Evolutionary conservation across 2,113 vertebrate genomes (phyloP), one percentile per base, ranked within the genome.

Genomic region (Gorsachius goisagi): DNA sequence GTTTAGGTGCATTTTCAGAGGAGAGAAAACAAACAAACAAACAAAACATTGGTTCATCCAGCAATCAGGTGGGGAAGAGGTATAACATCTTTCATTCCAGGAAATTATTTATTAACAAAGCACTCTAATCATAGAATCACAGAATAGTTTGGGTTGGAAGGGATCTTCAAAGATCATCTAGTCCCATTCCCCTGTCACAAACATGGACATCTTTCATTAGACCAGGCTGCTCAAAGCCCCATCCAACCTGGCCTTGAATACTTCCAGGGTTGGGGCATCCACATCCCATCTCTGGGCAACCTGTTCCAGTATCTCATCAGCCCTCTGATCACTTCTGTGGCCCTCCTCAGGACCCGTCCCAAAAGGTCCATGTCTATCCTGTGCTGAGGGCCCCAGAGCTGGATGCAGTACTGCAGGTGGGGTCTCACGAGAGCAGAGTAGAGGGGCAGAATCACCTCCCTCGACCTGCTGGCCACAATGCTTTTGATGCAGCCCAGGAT

Each of bases 391-490:
- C 5, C 6, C 58, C 26, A 62, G 15, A 66, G 4, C 27, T 6
- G 4, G 9, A 44, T 1, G 0, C 17, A 63, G 12, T 19, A 62
- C 33, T 87, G 19, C 14, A 76, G 6, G 33, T 53, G 8, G 6
- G 3, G 18, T 28, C 45, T 52, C 12, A 35, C 2, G 0, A 19
- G 19, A 56, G 37, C 2, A 1, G 23, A 53, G 27, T 1, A 35
- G 11, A 52, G 4, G 9, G 5, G 28, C 0, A 60, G 35, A 71
- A 71, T 28, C 49, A 41, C 11, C 8, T 18, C 21, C 22, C 18
- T 45, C 0, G 0, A 28, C 6, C 9, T 52, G 62, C 45, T 74
- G 22, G 20, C 4, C 32, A 60, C 0, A 0, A 11, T 37, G 9
- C 15, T 52, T 50, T 50, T 39, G 35, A 59, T 44, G 21, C 47